A percentile compares a stretch with the other conserved stretches of the same genome.
Conservation (phyloP, 2,888 invertebrate genomes). For the Hoplodrina blanda region DNA sequence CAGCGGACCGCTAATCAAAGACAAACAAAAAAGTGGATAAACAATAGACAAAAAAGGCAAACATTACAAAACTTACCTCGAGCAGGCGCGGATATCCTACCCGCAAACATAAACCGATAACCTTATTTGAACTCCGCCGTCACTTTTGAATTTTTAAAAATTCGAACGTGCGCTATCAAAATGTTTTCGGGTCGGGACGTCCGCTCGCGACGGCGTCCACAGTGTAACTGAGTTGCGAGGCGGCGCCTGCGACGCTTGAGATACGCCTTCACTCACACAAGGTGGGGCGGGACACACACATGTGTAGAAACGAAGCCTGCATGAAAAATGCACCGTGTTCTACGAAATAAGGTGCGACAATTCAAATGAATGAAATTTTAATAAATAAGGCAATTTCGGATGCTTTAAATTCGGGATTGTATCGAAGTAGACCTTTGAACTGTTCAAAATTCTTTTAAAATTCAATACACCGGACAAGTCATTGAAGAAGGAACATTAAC, state of each 20-base stretch:
- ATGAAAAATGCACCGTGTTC: conserved; percentile 83
- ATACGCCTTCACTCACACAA: conserved; percentile 82
- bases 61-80: conserved; percentile 79
- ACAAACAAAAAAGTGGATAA: conserved; percentile 70
- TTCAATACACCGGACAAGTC: conserved; percentile 39
- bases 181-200: conserved; percentile 66
- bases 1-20: conserved; percentile 77
- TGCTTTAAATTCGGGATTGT: conserved; percentile 41
- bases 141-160: conserved; percentile 71
- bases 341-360: conserved; percentile 72
- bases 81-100: conserved; percentile 82
- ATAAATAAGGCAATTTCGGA: conserved; percentile 33
- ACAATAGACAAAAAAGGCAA: conserved; percentile 71
- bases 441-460: conserved; percentile 34
- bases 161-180: conserved; percentile 62
- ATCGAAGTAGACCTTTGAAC: conserved; percentile 55
- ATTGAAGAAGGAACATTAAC: conserved; percentile 43
- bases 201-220: conserved; percentile 73
- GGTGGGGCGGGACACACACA: conserved; percentile 53
- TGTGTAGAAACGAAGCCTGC: conserved; percentile 77
- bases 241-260: conserved; percentile 82
- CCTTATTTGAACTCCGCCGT: conserved; percentile 82
- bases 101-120: conserved; percentile 82
- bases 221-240: conserved; percentile 79
- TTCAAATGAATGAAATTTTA: conserved; percentile 51